phyloP scores from a whole-genome alignment of 2,113 vertebrate species.

The Siphamia tubifer region DNA sequence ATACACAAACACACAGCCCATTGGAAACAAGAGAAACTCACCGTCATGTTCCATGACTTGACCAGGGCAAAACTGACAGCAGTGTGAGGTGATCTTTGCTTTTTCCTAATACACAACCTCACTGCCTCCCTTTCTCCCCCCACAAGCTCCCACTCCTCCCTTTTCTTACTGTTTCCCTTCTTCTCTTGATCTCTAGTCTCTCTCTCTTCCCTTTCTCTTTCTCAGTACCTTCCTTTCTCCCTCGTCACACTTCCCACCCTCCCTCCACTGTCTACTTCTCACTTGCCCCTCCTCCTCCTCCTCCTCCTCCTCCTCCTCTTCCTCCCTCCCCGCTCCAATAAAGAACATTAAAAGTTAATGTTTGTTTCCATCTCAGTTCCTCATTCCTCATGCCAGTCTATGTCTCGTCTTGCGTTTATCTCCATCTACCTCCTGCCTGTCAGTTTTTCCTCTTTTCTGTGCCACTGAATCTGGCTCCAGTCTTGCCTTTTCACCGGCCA shows the following conservation, averaged over 20 bases:
- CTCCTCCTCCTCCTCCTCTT: neutral
- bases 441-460: constrained; percentile 32
- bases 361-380: constrained; percentile 70
- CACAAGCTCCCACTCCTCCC: constrained; percentile 12
- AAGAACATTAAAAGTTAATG: constrained; percentile 77
- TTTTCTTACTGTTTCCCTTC: constrained; percentile 17
- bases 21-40: constrained; percentile 63
- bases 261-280: constrained; percentile 26
- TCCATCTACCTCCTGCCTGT: constrained; percentile 42
- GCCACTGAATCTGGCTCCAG: constrained; percentile 35
- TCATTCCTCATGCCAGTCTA: constrained; percentile 13
- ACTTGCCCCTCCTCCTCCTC: constrained; percentile 15
- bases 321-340: constrained; percentile 33
- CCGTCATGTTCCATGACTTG: constrained; percentile 82
- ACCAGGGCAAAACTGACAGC: constrained; percentile 64
- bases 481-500: neutral
- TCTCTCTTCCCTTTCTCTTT: neutral
- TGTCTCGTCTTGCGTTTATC: constrained; percentile 25
- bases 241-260: constrained; percentile 14
- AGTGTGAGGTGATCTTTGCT: constrained; percentile 66
- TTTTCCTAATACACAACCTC: constrained; percentile 65
- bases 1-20: constrained; percentile 1
- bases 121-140: constrained; percentile 40
- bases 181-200: constrained; percentile 2
- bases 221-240: constrained; percentile 10